Evolutionary conservation across 1,140 invertebrate genomes (phyloP).

Genomic region (Lanistes nyassanus): DNA sequence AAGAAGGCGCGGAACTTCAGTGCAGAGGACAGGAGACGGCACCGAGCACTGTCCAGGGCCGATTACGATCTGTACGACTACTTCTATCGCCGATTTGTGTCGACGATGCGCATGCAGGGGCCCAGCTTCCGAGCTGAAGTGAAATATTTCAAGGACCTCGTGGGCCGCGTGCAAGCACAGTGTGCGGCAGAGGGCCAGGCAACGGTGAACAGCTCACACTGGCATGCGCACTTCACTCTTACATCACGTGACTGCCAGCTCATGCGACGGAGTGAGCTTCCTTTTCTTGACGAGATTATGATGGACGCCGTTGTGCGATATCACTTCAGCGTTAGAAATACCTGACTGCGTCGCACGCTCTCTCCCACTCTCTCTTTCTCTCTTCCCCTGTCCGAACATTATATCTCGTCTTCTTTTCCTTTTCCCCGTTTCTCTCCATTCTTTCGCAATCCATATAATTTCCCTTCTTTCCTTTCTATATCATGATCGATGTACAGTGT

Average conservation of each 20-base stretch:
- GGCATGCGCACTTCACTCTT: slow-evolving; percentile 42
- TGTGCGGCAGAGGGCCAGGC: background rate
- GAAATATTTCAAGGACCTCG: slow-evolving; percentile 15
- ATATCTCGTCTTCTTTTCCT: background rate
- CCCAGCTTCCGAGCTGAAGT: slow-evolving; percentile 25
- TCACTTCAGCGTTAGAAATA: background rate
- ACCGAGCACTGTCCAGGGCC: slow-evolving; percentile 11
- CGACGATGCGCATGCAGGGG: slow-evolving; percentile 11
- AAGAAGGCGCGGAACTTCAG: slow-evolving; percentile 2
- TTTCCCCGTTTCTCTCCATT: background rate
- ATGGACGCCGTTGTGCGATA: background rate
- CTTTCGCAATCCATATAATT: background rate
- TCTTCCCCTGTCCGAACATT: too few relatives aligned
- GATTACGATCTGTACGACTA: slow-evolving; percentile 34
- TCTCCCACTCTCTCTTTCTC: slow-evolving; percentile 1
- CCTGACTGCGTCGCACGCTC: background rate
- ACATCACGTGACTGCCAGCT: slow-evolving; percentile 37
- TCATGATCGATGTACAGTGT: too few relatives aligned
- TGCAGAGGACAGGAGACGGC: slow-evolving; percentile 4
- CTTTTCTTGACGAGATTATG: slow-evolving; percentile 35
- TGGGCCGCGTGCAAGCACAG: slow-evolving; percentile 1
- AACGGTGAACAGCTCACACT: slow-evolving; percentile 26
- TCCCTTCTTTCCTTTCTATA: background rate
- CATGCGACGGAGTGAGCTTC: slow-evolving; percentile 42
- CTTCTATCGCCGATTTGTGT: slow-evolving; percentile 22